Evolutionary conservation across 1,140 invertebrate genomes (phyloP).

Genomic region (Chironomus striatipennis): DNA sequence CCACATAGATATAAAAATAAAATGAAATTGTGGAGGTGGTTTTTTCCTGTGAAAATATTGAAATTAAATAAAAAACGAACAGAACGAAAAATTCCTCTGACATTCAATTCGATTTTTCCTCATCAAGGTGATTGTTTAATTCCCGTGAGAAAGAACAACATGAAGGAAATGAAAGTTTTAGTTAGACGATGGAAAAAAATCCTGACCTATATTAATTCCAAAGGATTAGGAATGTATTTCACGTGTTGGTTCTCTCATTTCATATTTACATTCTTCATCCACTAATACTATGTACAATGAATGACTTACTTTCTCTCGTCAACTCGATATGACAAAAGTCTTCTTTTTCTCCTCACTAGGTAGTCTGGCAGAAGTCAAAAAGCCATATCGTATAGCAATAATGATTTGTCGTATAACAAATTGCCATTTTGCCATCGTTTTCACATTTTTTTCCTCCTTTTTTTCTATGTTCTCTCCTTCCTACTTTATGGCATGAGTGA

Average conservation of each 20-base stretch:
- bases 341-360: not conserved
- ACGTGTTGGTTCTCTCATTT: not conserved
- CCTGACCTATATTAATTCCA: conserved; percentile 14
- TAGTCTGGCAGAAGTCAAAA: not conserved
- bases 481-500: not conserved
- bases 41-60: too few relatives aligned
- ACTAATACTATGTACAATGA: not conserved
- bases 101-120: too few relatives aligned
- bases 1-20: too few relatives aligned
- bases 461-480: not conserved
- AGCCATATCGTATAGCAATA: not conserved
- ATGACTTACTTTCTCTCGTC: not conserved
- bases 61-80: too few relatives aligned
- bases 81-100: too few relatives aligned
- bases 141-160: too few relatives aligned
- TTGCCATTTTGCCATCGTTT: not conserved
- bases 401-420: conserved; percentile 17
- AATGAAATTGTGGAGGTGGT: too few relatives aligned
- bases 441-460: too few relatives aligned
- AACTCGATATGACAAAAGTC: too few relatives aligned
- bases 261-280: not conserved
- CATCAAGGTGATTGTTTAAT: too few relatives aligned
- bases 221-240: conserved; percentile 16
- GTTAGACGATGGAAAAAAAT: not conserved
- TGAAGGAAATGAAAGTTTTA: too few relatives aligned